Percentiles rank a stretch among this genome's conserved stretches.
phyloP scores from a whole-genome alignment of 2,113 vertebrate genomes.

The Ctenodactylus gundi region DNA sequence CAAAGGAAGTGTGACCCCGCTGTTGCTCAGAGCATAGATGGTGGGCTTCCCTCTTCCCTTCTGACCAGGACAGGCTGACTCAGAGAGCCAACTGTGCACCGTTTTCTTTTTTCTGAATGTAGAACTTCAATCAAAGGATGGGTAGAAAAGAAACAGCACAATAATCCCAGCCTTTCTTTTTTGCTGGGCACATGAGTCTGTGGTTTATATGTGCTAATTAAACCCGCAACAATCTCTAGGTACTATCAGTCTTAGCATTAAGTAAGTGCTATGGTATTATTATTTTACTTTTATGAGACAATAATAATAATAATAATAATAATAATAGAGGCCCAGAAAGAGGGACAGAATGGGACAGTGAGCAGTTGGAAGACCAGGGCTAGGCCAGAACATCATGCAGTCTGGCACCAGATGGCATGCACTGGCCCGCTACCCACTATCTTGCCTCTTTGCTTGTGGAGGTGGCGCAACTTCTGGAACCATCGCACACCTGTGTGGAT shows the following conservation, averaged over 20 bases:
- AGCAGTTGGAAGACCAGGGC: not conserved
- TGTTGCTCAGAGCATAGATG: not conserved
- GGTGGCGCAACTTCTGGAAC: too few species aligned
- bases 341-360: rapidly evolving
- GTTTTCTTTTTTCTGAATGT: not conserved
- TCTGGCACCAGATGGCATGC: rapidly evolving
- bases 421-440: rapidly evolving
- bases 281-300: not conserved
- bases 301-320: too few species aligned
- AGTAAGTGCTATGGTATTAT: not conserved
- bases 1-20: too few species aligned
- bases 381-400: rapidly evolving
- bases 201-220: not conserved
- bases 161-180: not conserved
- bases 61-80: not conserved
- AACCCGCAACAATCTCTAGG: not conserved
- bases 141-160: not conserved
- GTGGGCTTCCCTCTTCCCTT: not conserved
- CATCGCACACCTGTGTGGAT: too few species aligned
- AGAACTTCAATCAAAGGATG: not conserved
- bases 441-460: not conserved
- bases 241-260: not conserved
- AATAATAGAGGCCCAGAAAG: not conserved
- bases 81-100: not conserved
- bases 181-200: not conserved